These are phyloP conservation scores for Polyergus mexicanus DNA, from an alignment of 1,140 invertebrate genomes.

Conservation along the genomic window DNA sequence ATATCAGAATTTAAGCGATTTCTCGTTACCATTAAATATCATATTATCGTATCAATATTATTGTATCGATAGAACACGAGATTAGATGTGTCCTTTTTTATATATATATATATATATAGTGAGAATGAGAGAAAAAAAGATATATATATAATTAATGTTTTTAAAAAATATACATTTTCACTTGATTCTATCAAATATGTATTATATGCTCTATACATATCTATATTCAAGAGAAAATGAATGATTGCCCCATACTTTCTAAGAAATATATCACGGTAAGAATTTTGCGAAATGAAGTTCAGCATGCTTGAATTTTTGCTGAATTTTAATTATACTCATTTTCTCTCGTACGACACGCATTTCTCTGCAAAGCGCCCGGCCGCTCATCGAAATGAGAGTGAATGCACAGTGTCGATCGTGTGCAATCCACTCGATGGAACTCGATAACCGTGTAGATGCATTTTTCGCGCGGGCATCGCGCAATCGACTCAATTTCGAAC, in stretches of 20 bases:
- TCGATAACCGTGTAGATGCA: slow-evolving; percentile 68
- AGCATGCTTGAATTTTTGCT: not conserved
- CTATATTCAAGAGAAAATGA: not conserved
- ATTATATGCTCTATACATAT: not conserved
- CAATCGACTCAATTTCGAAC: slow-evolving; percentile 57
- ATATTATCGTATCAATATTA: slow-evolving; percentile 3
- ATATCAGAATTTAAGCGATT: slow-evolving; percentile 36
- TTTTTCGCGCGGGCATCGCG: slow-evolving; percentile 60
- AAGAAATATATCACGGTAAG: not conserved
- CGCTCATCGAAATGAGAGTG: slow-evolving; percentile 36
- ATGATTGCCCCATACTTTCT: not conserved
- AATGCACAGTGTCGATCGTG: slow-evolving; percentile 62
- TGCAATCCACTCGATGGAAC: slow-evolving; percentile 73
- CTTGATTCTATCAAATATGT: not conserved
- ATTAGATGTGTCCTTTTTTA: not conserved
- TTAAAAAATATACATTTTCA: no score
- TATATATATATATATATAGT: not conserved
- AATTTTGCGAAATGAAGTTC: slow-evolving; percentile 7
- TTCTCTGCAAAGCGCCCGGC: slow-evolving; percentile 39
- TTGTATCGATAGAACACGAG: not conserved
- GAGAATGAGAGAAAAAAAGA: not conserved
- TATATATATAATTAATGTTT: no score
- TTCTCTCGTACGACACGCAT: slow-evolving; percentile 22
- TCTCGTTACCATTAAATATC: slow-evolving; percentile 37
- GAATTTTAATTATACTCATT: slow-evolving; percentile 43